A percentile compares a stretch with the other conserved stretches of the same genome.
These are phyloP conservation scores for Helobdella robusta DNA, from an alignment of 2,888 invertebrate species.

Conservation along the genomic window DNA sequence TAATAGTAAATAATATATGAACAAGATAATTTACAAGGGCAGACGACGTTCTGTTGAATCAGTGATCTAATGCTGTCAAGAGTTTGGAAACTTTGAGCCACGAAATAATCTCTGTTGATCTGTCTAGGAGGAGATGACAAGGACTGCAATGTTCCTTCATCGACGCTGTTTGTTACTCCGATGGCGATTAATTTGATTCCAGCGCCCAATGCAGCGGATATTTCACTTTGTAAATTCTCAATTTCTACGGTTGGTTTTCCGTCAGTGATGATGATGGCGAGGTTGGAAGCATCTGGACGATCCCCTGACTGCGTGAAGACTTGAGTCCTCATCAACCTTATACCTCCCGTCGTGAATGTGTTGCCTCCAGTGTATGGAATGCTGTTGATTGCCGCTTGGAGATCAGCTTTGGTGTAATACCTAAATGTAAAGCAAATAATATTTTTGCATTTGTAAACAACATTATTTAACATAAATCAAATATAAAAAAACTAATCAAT, in stretches of 20 bases:
- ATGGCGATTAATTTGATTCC: neutral
- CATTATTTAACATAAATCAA: no score
- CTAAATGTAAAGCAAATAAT: no score
- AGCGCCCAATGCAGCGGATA: neutral
- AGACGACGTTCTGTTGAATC: neutral
- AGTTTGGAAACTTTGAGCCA: neutral
- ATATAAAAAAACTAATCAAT: no score
- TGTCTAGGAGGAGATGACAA: slow-evolving; percentile 12
- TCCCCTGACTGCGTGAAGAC: slow-evolving; percentile 21
- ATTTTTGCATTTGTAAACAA: no score
- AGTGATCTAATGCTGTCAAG: neutral
- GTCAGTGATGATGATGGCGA: slow-evolving; percentile 9
- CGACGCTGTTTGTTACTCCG: slow-evolving; percentile 15
- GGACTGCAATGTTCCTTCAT: slow-evolving; percentile 1
- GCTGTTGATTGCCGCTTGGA: neutral
- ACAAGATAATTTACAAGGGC: no score
- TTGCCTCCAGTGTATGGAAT: neutral
- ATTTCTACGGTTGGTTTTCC: neutral
- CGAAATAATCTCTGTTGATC: neutral
- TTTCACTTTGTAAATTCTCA: neutral
- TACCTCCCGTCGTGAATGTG: neutral
- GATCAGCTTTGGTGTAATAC: no score
- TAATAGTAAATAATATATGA: no score
- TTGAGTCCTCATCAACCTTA: slow-evolving; percentile 6
- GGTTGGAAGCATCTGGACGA: neutral